Base-by-base conservation (phyloP, 2,113 vertebrate species). In the Melanerpes aurifrons region DNA sequence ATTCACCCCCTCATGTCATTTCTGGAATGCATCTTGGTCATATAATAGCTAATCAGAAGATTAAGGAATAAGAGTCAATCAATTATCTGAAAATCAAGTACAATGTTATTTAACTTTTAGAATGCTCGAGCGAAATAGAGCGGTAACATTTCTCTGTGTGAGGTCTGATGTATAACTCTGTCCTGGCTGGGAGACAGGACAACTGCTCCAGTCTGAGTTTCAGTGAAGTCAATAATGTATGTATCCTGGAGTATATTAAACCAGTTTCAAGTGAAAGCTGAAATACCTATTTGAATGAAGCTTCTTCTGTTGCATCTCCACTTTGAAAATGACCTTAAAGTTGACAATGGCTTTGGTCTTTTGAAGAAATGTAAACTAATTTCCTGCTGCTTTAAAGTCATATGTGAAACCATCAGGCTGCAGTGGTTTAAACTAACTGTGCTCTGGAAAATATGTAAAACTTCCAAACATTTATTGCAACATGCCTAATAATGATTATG, bases 131-230 rank as follows among this genome's bases (percentile, higher is more conserved):
- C 96, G 97, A 97, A 98, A 97, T 96, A 96, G 96, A 96, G 98
- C 97, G 97, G 98, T 98, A 98, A 98, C 97, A 97, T 98, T 98
- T 97, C 98, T 98, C 98, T 97, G 98, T 99, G 99, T 99, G 99
- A 99, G 99, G 99, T 99, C 99, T 98, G 94, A 97, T 98, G 97
- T 98, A 97, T 98, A 99, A 99, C 98, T 98, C 98, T 97, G 97
- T 98, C 97, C 98, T 98, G 98, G 97, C 98, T 98, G 98, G 98
- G 98, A 99, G 98, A 98, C 98, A 98, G 98, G 98, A 98, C 98
- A 98, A 98, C 98, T 94, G 94, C 98, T 99, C 98, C 98, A 95
- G 96, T 97, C 98, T 98, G 98, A 98, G 97, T 98, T 98, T 98
- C 98, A 98, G 98, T 98, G 98, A 99, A 99, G 98, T 98, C 84